Conservation (phyloP, 2,888 invertebrate species). For the Gymnoscelis rufifasciata region DNA sequence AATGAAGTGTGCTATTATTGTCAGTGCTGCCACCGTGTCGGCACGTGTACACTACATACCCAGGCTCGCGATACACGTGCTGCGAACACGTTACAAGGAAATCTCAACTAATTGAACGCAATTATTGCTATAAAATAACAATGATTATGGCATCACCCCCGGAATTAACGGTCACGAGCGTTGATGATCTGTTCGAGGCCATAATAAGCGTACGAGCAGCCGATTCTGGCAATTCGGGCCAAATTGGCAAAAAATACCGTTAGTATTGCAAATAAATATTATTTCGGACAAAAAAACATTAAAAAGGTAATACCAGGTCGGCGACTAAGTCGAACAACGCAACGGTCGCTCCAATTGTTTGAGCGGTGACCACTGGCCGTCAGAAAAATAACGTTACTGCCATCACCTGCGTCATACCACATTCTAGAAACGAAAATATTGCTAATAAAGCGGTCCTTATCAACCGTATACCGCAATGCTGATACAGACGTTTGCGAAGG, state of each 20-base stretch:
- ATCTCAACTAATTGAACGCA: conserved; percentile 9
- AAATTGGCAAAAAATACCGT: conserved; percentile 61
- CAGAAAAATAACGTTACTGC: conserved; percentile 32
- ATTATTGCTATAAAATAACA: conserved; percentile 4
- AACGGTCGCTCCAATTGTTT: conserved; percentile 69
- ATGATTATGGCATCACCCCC: conserved; percentile 31
- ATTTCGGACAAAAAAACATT: conserved; percentile 70
- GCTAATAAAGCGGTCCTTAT: conserved; percentile 17
- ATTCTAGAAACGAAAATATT: conserved; percentile 17
- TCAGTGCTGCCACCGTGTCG: conserved; percentile 17
- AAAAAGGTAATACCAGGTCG: conserved; percentile 67
- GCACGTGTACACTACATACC: conserved; percentile 39
- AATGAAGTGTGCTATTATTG: conserved; percentile 46
- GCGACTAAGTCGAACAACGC: conserved; percentile 65
- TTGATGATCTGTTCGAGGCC: conserved; percentile 42
- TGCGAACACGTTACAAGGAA: conserved; percentile 30
- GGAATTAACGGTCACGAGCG: conserved; percentile 51
- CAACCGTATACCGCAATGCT: conserved; percentile 27
- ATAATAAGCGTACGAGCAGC: conserved; percentile 62
- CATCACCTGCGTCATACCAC: conserved; percentile 13
- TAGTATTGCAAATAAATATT: conserved; percentile 67
- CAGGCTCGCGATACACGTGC: conserved; percentile 37
- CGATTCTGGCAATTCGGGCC: conserved; percentile 40
- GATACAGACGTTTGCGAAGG: conserved; percentile 24
- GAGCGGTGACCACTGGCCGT: conserved; percentile 38